These are phyloP conservation scores for Hexactinellida sp. DNA, from an alignment of 37 sponge, comb jelly and placozoan genomes.

Conservation along the genomic window DNA sequence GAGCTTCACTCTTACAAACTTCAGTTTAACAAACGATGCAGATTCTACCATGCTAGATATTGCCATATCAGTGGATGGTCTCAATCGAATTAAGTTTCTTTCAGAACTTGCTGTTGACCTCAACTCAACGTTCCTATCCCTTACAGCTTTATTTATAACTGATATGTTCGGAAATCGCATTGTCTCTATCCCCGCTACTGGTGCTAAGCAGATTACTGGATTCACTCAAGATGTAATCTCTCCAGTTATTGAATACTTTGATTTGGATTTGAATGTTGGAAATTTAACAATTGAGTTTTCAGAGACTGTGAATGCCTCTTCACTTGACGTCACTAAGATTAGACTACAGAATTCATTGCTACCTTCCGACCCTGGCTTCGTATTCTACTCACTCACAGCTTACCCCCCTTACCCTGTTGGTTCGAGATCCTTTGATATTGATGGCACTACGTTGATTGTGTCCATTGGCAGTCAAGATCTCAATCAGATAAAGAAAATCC, in stretches of 20 bases:
- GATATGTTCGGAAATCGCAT: conserved; percentile 68
- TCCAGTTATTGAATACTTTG: conserved; percentile 39
- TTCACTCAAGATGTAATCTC: conserved; percentile 49
- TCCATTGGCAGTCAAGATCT: conserved; percentile 63
- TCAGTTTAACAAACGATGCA: conserved; percentile 27
- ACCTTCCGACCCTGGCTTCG: not conserved
- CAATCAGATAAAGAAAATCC: conserved; percentile 56
- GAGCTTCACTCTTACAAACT: not conserved
- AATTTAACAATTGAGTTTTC: conserved; percentile 52
- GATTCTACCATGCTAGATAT: conserved; percentile 26
- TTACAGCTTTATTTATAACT: conserved; percentile 33
- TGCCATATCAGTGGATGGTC: conserved; percentile 46
- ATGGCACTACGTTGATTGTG: conserved; percentile 43
- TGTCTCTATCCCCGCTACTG: conserved; percentile 25
- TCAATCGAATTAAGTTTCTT: conserved; percentile 49
- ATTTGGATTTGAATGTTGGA: conserved; percentile 53
- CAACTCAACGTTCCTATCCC: conserved; percentile 41
- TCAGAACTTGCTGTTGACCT: conserved; percentile 25
- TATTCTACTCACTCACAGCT: conserved; percentile 34
- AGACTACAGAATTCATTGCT: conserved; percentile 30
- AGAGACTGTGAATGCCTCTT: conserved; percentile 73
- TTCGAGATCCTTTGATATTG: conserved; percentile 39
- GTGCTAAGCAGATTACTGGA: conserved; percentile 23
- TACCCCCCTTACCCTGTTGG: conserved; percentile 57
- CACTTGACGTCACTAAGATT: conserved; percentile 52